Conservation (phyloP, 2,797 vertebrate species). For the Argya squamiceps region DNA sequence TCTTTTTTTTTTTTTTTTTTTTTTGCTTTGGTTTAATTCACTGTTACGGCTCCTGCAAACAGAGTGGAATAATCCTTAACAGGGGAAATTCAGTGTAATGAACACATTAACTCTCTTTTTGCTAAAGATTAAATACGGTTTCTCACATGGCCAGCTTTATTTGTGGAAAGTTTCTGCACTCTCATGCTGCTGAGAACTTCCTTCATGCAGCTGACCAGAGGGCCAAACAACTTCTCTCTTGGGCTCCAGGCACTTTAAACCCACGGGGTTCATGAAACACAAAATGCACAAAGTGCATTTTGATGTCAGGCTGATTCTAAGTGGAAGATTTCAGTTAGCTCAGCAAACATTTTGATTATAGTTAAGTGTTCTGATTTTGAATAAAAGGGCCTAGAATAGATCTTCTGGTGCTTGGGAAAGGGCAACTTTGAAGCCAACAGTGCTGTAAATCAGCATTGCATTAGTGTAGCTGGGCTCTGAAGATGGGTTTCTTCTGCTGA, state of each 20-base stretch:
- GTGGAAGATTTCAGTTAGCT: neutral
- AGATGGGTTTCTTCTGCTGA: neutral
- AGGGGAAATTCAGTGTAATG: neutral
- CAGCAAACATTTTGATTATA: neutral
- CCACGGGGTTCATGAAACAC: rapidly evolving
- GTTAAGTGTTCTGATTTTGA: neutral
- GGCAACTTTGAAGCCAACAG: neutral
- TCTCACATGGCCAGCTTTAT: neutral
- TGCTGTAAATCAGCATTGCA: rapidly evolving
- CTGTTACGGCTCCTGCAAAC: neutral
- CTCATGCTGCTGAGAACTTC: neutral
- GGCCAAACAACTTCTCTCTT: neutral
- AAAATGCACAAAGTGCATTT: neutral
- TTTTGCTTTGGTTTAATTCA: neutral
- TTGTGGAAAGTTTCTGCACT: neutral
- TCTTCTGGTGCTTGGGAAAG: neutral
- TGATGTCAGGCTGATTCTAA: neutral
- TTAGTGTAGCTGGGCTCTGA: neutral
- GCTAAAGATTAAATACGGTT: neutral
- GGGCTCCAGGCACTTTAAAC: neutral
- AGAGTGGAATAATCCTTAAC: slow-evolving; percentile 4
- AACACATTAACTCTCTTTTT: neutral
- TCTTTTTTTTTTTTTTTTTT: neutral
- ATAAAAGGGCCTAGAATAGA: neutral
- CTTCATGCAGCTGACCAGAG: neutral